Conservation (phyloP, 2,113 vertebrate species). For the Rhabdornis inornatus region DNA sequence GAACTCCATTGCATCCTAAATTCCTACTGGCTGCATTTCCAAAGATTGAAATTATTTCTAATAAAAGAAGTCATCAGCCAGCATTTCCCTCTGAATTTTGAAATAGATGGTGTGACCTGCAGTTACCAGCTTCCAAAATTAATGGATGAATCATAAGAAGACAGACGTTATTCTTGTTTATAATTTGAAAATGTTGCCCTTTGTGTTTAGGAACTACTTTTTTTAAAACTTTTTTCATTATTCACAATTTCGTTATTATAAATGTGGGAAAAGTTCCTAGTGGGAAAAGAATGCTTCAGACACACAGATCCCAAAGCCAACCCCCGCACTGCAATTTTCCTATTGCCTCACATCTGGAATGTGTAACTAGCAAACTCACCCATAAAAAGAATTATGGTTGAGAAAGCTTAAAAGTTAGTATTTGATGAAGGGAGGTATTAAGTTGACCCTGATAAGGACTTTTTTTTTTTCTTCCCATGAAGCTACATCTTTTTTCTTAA, state of each 20-base stretch:
- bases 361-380: constrained; percentile 40
- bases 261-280: constrained; percentile 55
- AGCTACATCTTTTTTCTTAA: not conserved
- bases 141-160: constrained; percentile 11
- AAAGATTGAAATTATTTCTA: constrained; percentile 41
- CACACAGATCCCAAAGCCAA: not conserved
- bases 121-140: constrained; percentile 16
- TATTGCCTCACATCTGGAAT: constrained; percentile 57
- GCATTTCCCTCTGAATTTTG: constrained; percentile 4
- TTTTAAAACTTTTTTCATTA: not conserved
- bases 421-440: constrained; percentile 24
- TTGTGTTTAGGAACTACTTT: not conserved
- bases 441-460: constrained; percentile 9
- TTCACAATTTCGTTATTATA: constrained; percentile 35
- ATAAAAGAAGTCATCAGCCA: constrained; percentile 20
- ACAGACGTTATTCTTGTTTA: constrained; percentile 7
- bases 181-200: constrained; percentile 19
- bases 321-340: constrained; percentile 30
- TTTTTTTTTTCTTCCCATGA: not conserved
- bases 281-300: constrained; percentile 34
- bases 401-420: constrained; percentile 39
- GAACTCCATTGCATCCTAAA: constrained; percentile 25
- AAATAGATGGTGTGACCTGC: not conserved
- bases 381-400: constrained; percentile 44
- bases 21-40: constrained; percentile 28